Percentiles rank a stretch among this genome's conserved stretches.
These are phyloP conservation scores for Sebastes miniatus DNA, from an alignment of 2,797 vertebrate genomes.

Conservation along the genomic window DNA sequence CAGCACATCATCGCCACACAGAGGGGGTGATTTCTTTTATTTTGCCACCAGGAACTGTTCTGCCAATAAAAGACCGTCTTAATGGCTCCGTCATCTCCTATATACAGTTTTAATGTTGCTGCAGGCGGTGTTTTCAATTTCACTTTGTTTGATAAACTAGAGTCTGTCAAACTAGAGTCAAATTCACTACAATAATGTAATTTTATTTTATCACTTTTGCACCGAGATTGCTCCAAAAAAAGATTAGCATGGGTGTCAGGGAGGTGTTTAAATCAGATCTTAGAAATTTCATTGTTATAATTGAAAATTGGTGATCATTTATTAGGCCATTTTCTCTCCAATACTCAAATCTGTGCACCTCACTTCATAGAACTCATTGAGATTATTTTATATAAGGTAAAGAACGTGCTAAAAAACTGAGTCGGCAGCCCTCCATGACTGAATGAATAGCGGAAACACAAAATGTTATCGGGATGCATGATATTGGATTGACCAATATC, in stretches of 20 bases:
- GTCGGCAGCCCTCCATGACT: too few relatives aligned
- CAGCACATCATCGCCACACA: background rate
- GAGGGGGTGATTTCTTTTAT: constrained; percentile 3
- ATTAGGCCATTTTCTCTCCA: too few relatives aligned
- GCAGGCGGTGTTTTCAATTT: background rate
- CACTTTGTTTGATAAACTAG: background rate
- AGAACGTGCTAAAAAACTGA: background rate
- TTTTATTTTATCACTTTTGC: background rate
- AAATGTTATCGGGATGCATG: too few relatives aligned
- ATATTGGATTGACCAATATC: too few relatives aligned
- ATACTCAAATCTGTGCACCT: background rate
- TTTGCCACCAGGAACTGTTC: constrained; percentile 4
- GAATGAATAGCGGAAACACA: too few relatives aligned
- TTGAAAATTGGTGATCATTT: background rate
- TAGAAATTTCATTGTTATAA: background rate
- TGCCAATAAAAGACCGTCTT: background rate
- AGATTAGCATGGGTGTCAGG: background rate
- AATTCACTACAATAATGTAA: background rate
- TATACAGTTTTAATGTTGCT: background rate
- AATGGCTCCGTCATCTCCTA: background rate
- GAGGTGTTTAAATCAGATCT: background rate
- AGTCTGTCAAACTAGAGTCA: background rate
- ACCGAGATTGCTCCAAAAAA: background rate
- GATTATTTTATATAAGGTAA: background rate
- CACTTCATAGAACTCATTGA: background rate